phyloP scores from a whole-genome alignment of 2,113 vertebrate species.

The Notothenia rossii region DNA sequence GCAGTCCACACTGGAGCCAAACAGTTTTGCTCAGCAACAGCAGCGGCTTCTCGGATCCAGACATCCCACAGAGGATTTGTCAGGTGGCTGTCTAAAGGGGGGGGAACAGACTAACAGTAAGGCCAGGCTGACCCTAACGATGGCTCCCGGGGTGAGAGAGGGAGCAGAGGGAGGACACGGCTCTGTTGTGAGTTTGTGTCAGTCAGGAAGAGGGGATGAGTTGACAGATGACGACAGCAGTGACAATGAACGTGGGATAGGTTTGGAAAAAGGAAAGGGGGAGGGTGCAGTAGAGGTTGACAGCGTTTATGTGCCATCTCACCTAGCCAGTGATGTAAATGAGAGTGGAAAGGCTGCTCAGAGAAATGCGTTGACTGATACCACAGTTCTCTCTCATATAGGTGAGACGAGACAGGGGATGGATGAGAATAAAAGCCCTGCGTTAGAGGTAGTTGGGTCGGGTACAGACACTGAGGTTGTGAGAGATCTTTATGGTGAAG shows the following conservation, averaged over 20 bases:
- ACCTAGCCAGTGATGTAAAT: conserved; percentile 37
- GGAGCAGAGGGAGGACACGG: conserved; percentile 21
- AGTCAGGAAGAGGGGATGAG: conserved; percentile 44
- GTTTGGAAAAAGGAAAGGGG: conserved; percentile 25
- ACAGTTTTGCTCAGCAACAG: conserved; percentile 62
- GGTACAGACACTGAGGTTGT: conserved; percentile 19
- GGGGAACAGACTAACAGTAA: conserved; percentile 22
- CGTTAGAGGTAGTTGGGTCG: conserved; percentile 2
- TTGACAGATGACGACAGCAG: conserved; percentile 37
- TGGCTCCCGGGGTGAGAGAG: conserved; percentile 6
- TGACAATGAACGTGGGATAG: conserved; percentile 8
- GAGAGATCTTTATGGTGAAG: conserved; percentile 34
- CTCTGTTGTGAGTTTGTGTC: conserved; percentile 46
- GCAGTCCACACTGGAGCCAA: conserved; percentile 45
- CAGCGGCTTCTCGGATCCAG: conserved; percentile 46
- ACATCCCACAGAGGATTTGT: conserved; percentile 51
- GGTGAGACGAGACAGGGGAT: conserved; percentile 25
- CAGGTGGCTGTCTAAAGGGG: conserved; percentile 35
- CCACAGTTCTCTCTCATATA: conserved; percentile 3
- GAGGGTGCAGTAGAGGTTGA: conserved; percentile 19
- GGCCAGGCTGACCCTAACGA: neutral
- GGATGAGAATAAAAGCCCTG: conserved; percentile 30
- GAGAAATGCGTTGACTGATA: conserved; percentile 23
- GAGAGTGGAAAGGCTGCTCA: conserved; percentile 26
- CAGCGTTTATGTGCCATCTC: conserved; percentile 14